phyloP scores from a whole-genome alignment of 2,888 invertebrate species.

The Epirrhoe alternata region DNA sequence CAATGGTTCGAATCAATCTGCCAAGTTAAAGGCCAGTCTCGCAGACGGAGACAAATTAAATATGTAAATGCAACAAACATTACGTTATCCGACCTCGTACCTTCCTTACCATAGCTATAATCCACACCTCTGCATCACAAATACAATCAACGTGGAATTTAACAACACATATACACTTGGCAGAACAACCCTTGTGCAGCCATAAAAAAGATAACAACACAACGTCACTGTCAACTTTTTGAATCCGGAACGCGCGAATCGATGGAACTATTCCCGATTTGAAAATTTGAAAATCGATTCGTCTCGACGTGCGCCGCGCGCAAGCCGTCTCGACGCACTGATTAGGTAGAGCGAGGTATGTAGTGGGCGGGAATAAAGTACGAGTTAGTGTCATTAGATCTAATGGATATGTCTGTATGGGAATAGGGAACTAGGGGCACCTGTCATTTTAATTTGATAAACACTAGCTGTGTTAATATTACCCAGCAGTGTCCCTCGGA shows the following conservation, averaged over 20 bases:
- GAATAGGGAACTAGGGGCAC: conserved; percentile 6
- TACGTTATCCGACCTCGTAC: conserved; percentile 38
- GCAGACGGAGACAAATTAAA: conserved; percentile 28
- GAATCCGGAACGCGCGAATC: conserved; percentile 16
- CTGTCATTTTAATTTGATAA: background rate
- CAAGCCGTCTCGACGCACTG: conserved; percentile 52
- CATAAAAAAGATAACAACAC: conserved; percentile 4
- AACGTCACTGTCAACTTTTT: conserved; percentile 18
- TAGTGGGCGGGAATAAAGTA: conserved; percentile 38
- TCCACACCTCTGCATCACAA: conserved; percentile 26
- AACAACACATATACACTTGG: conserved; percentile 17
- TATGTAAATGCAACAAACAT: conserved; percentile 37
- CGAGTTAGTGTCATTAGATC: conserved; percentile 30
- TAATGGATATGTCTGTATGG: conserved; percentile 23
- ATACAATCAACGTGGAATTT: conserved; percentile 10
- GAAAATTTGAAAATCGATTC: conserved; percentile 35
- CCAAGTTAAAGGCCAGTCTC: conserved; percentile 3
- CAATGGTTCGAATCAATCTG: background rate
- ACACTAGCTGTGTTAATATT: no score
- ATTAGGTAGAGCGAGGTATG: conserved; percentile 34
- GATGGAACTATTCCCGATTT: conserved; percentile 39
- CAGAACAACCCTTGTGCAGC: conserved; percentile 12
- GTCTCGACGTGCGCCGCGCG: conserved; percentile 48
- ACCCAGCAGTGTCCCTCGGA: no score
- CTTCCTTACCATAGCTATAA: conserved; percentile 28